Evolutionary conservation across 2,797 vertebrate species (phyloP).

Genomic region (Caiman crocodilus): DNA sequence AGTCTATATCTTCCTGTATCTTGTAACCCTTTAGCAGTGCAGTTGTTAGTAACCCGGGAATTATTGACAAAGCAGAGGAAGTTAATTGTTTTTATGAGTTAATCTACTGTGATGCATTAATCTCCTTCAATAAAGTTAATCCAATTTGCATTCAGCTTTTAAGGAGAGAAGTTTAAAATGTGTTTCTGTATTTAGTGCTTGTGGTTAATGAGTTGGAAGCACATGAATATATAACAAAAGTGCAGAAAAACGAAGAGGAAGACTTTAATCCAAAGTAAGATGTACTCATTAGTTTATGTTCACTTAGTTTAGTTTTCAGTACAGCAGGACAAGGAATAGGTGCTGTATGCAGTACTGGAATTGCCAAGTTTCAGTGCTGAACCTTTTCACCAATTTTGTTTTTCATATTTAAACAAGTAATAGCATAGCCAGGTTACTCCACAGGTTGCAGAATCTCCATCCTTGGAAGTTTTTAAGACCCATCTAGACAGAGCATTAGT

Average conservation of each 20-base stretch:
- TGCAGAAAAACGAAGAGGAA: neutral
- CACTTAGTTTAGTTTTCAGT: neutral
- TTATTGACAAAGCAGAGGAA: slow-evolving; percentile 46
- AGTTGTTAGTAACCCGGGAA: slow-evolving; percentile 49
- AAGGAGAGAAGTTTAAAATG: neutral
- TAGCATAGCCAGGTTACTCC: neutral
- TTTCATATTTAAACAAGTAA: neutral
- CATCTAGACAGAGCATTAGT: no score
- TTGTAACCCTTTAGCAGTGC: neutral
- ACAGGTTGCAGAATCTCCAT: no score
- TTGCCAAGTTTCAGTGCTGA: neutral
- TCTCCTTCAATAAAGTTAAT: slow-evolving; percentile 53
- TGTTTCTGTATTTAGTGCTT: slow-evolving; percentile 42
- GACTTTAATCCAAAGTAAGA: slow-evolving; percentile 1
- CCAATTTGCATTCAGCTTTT: slow-evolving; percentile 21
- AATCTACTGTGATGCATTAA: slow-evolving; percentile 45
- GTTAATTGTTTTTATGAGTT: slow-evolving; percentile 43
- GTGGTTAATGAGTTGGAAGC: slow-evolving; percentile 15
- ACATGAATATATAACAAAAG: neutral
- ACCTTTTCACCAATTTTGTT: neutral
- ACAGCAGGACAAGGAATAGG: neutral
- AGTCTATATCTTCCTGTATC: slow-evolving; percentile 22
- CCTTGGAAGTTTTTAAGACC: no score
- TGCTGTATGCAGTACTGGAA: neutral
- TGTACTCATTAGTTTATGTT: neutral